These are phyloP conservation scores for Pica pica DNA, from an alignment of 2,113 vertebrate species.

Conservation along the genomic window DNA sequence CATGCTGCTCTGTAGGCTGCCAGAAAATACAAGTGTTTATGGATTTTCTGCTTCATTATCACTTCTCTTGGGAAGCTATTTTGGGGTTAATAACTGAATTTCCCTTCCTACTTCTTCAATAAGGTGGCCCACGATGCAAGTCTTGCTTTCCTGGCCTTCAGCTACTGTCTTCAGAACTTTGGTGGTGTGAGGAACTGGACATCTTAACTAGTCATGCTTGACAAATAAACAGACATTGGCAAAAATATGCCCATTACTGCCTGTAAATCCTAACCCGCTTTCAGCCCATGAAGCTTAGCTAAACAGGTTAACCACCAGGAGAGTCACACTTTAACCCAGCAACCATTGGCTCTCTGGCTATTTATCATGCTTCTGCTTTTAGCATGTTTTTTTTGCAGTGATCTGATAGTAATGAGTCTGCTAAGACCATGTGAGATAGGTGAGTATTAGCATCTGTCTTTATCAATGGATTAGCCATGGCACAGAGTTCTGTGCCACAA, in stretches of 20 bases:
- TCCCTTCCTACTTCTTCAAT: slow-evolving; percentile 55
- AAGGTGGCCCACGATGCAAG: slow-evolving; percentile 47
- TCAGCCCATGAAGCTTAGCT: slow-evolving; percentile 30
- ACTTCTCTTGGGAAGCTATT: background rate
- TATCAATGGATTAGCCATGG: background rate
- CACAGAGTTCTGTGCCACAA: fast-evolving
- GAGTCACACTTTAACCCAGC: background rate
- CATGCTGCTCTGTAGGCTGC: background rate
- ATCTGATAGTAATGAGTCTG: background rate
- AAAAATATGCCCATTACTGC: background rate
- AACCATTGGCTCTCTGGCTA: background rate
- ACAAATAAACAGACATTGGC: slow-evolving; percentile 3
- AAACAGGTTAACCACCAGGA: slow-evolving; percentile 4
- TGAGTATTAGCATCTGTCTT: background rate
- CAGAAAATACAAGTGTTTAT: background rate
- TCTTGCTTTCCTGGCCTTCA: slow-evolving; percentile 54
- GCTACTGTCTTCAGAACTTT: slow-evolving; percentile 58
- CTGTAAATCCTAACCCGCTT: slow-evolving; percentile 23
- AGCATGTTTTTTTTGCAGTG: background rate
- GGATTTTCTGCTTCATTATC: background rate
- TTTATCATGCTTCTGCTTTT: slow-evolving; percentile 12
- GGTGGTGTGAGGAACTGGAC: slow-evolving; percentile 50
- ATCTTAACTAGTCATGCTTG: slow-evolving; percentile 16
- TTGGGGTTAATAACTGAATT: slow-evolving; percentile 19
- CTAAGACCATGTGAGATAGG: background rate